Evolutionary conservation across 2,113 vertebrate species (phyloP).

Genomic region (Campylomormyrus tamandua): DNA sequence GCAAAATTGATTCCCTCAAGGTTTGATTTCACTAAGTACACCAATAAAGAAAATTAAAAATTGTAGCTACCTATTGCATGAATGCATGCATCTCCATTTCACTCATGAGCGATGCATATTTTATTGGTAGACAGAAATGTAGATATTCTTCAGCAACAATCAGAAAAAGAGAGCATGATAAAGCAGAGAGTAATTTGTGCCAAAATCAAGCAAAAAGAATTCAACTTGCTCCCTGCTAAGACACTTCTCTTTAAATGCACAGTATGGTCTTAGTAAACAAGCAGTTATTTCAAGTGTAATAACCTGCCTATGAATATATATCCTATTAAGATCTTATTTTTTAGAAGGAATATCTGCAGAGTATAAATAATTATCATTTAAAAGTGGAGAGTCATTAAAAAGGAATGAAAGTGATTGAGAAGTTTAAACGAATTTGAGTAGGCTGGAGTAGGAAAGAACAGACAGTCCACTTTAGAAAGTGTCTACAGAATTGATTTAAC

Average conservation of each 20-base stretch:
- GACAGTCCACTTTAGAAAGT: conserved; percentile 85
- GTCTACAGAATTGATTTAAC: conserved; percentile 88
- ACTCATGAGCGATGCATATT: not conserved
- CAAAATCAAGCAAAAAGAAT: not conserved
- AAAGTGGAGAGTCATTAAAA: conserved; percentile 70
- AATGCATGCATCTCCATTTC: conserved; percentile 3
- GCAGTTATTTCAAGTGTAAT: conserved; percentile 24
- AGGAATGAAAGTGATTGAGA: conserved; percentile 67
- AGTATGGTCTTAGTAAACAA: conserved; percentile 19
- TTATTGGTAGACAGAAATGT: conserved; percentile 3
- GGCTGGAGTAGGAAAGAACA: conserved; percentile 68
- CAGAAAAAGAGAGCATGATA: not conserved
- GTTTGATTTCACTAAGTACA: conserved; percentile 17
- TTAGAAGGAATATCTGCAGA: conserved; percentile 31
- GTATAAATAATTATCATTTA: conserved; percentile 69
- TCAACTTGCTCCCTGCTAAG: not conserved
- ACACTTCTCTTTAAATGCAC: conserved; percentile 9
- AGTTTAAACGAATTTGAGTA: conserved; percentile 56
- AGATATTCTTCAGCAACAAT: not conserved
- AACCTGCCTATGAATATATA: conserved; percentile 35
- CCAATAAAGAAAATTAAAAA: conserved; percentile 19
- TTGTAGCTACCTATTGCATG: not conserved
- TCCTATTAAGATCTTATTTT: conserved; percentile 34
- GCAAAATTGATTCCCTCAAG: conserved; percentile 6
- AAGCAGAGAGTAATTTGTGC: not conserved